Percentiles rank a stretch among this genome's conserved stretches.
Conservation (phyloP, 2,113 vertebrate genomes). For the human region DNA sequence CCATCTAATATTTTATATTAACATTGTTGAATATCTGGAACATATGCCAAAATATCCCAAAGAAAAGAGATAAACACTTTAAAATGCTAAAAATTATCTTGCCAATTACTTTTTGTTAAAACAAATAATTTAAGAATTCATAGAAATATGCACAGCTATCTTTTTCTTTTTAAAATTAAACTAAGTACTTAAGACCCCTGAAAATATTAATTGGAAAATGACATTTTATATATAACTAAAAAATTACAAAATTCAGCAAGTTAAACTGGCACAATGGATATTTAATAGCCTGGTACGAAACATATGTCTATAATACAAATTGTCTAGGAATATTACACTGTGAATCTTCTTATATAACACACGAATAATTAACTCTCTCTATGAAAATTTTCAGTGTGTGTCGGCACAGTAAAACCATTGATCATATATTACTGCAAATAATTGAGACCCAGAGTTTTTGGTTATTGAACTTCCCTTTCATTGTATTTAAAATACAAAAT, state of each 20-base stretch:
- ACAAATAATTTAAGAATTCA: constrained; percentile 26
- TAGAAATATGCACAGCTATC: background rate
- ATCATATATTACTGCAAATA: constrained; percentile 45
- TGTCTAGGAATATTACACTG: constrained; percentile 13
- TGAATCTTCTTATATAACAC: constrained; percentile 29
- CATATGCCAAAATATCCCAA: background rate
- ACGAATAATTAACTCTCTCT: constrained; percentile 64
- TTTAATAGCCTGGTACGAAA: background rate
- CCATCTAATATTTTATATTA: constrained; percentile 20
- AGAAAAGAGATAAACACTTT: background rate
- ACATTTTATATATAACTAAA: background rate
- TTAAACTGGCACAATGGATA: constrained; percentile 1
- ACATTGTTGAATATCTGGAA: background rate
- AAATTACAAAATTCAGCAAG: constrained; percentile 24
- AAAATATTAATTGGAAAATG: constrained; percentile 36
- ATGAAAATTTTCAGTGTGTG: constrained; percentile 34
- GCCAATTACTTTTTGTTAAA: background rate
- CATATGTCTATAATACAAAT: background rate
- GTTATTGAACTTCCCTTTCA: constrained; percentile 52
- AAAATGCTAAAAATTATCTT: constrained; percentile 2
- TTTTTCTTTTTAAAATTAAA: constrained; percentile 25
- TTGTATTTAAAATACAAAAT: constrained; percentile 71
- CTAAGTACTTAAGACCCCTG: background rate
- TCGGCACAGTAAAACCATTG: background rate
- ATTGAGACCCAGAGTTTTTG: constrained; percentile 38